Evolutionary conservation across 2,797 vertebrate genomes (phyloP).

Genomic region (Chaenodraco wilsoni): DNA sequence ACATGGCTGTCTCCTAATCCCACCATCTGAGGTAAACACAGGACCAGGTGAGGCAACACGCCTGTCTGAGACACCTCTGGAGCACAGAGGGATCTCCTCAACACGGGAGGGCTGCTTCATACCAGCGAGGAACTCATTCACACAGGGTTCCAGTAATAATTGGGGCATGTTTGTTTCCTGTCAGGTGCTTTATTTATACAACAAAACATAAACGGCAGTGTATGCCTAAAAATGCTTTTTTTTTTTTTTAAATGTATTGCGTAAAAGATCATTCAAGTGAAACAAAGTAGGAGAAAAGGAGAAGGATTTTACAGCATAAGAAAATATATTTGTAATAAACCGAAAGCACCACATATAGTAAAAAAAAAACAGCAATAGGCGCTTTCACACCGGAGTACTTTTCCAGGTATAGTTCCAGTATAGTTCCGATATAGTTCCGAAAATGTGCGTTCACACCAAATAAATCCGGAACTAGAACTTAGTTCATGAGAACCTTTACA

Average conservation of each 20-base stretch:
- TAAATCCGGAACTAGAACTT: too few species aligned
- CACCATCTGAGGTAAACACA: conserved; percentile 80
- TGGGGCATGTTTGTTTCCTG: conserved; percentile 7
- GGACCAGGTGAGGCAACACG: conserved; percentile 78
- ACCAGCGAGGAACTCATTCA: conserved; percentile 23
- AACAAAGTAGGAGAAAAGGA: not conserved
- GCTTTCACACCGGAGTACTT: too few species aligned
- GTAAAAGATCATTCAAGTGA: not conserved
- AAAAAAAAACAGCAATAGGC: not conserved
- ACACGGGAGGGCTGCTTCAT: conserved; percentile 34
- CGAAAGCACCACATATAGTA: too few species aligned
- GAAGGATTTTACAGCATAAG: conserved; percentile 3
- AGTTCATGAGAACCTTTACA: too few species aligned
- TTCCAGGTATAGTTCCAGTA: too few species aligned
- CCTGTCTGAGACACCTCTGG: conserved; percentile 71
- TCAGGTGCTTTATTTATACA: conserved; percentile 12
- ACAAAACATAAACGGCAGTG: not conserved
- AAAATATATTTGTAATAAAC: conserved; percentile 11
- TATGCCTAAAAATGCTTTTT: not conserved
- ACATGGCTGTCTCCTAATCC: conserved; percentile 80
- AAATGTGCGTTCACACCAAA: too few species aligned
- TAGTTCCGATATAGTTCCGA: too few species aligned
- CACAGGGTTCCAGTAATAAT: conserved; percentile 2
- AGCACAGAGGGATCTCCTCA: conserved; percentile 63
- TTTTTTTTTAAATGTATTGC: not conserved